Evolutionary conservation across 2,113 vertebrate species (phyloP), one percentile per base, ranked within the genome.

Genomic region (Gallinago undulata): DNA sequence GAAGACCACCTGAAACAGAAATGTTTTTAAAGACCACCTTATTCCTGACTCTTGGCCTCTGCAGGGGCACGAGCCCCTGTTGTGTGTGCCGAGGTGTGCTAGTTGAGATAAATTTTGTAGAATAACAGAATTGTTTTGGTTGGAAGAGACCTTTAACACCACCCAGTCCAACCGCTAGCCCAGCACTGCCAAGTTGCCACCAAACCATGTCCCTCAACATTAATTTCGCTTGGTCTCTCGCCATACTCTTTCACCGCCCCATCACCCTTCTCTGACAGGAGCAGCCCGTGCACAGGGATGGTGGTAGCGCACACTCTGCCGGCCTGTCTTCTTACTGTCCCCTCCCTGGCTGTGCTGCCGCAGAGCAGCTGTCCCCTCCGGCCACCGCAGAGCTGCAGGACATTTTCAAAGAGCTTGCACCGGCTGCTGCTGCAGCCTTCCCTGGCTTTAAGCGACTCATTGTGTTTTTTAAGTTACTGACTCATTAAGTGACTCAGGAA

Each of bases 41-140:
- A 10, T 28, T 56, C 41, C 59, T 9, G 45, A 6, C 19, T 33
- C 47, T 28, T 0, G 2, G 33, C 31, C 22, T 10, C 64, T 11
- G 47, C 1, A 18, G 39, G 35, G 47, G 35, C 14, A 7, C 3
- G 1, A 41, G 56, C 31, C 45, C 31, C 15, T 1, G 1, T 10
- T 10, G 39, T 1, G 0, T 27, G 48, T 33, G 50, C 69, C 0
- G 7, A 31, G 22, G 7, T 2, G 43, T 41, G 1, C 10, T 0
- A 55, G 35, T 25, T 0, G 1, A n/a, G 53, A 22, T 8, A 45
- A 27, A 27, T 31, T 51, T 23, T 2, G 15, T 7, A 64, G 27
- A 64, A 41, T 66, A 41, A 39, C 18, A 23, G 63, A 45, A 45
- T 45, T 2, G 5, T 45, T 66, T 43, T 10, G 19, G 12, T 31